Conservation (phyloP, 1,140 invertebrate genomes). For the Thaumetopoea pityocampa region DNA sequence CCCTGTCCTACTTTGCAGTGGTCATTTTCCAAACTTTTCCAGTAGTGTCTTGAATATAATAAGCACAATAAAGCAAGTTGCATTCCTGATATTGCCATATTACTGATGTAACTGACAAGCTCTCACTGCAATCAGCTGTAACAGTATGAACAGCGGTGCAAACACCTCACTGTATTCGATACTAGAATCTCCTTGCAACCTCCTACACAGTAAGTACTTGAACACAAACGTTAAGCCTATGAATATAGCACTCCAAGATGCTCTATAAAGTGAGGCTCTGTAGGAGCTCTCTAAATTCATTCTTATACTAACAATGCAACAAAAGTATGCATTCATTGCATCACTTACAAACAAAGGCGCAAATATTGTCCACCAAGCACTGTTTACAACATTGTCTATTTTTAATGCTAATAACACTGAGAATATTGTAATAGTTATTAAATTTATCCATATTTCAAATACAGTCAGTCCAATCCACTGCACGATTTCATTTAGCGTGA, state of each 20-base stretch:
- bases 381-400: slow-evolving; percentile 79
- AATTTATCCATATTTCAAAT: slow-evolving; percentile 94
- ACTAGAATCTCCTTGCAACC: slow-evolving; percentile 85
- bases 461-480: slow-evolving; percentile 94
- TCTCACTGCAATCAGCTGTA: slow-evolving; percentile 92
- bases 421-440: slow-evolving; percentile 89
- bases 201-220: slow-evolving; percentile 94
- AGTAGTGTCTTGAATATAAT: background rate
- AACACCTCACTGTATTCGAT: slow-evolving; percentile 95
- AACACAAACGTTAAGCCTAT: slow-evolving; percentile 92
- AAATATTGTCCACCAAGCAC: slow-evolving; percentile 91
- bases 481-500: slow-evolving; percentile 91
- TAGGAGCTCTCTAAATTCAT: slow-evolving; percentile 90
- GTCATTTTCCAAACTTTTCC: too few species aligned
- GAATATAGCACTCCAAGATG: slow-evolving; percentile 91
- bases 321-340: slow-evolving; percentile 95
- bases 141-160: slow-evolving; percentile 92
- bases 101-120: slow-evolving; percentile 89
- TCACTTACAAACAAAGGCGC: slow-evolving; percentile 93
- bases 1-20: too few species aligned
- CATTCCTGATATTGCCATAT: too few species aligned
- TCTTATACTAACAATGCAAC: slow-evolving; percentile 94
- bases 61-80: slow-evolving; percentile 1
- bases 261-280: slow-evolving; percentile 86
- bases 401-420: slow-evolving; percentile 87